These are phyloP conservation scores for Endomychus coccineus DNA, from an alignment of 2,888 invertebrate genomes.

Conservation along the genomic window DNA sequence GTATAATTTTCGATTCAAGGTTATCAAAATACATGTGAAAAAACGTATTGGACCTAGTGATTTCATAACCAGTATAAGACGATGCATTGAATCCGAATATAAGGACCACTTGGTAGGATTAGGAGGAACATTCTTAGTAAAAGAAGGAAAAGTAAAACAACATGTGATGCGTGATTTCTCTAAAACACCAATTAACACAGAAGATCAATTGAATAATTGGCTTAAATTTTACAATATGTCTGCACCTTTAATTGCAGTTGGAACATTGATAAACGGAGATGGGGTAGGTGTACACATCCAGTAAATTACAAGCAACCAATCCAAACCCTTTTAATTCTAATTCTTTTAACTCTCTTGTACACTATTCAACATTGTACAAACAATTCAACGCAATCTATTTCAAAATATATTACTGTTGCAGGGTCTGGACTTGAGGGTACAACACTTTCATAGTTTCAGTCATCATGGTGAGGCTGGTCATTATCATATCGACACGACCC, in stretches of 20 bases:
- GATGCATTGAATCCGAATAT: constrained; percentile 59
- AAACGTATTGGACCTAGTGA: constrained; percentile 67
- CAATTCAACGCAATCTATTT: background rate
- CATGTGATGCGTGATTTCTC: constrained; percentile 98
- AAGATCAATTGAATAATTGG: constrained; percentile 77
- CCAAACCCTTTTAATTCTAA: too few relatives aligned
- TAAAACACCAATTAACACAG: constrained; percentile 58
- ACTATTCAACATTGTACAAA: too few relatives aligned
- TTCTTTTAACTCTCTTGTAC: too few relatives aligned
- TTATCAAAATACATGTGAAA: constrained; percentile 67
- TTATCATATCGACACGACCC: constrained; percentile 93
- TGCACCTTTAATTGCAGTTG: constrained; percentile 81
- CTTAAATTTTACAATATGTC: constrained; percentile 85
- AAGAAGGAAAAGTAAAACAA: constrained; percentile 74
- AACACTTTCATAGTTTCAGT: constrained; percentile 93
- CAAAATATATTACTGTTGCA: constrained; percentile 38
- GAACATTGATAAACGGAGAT: constrained; percentile 80
- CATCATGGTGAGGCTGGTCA: constrained; percentile 83
- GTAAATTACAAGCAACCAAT: background rate
- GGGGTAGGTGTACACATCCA: constrained; percentile 58
- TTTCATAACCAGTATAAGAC: constrained; percentile 73
- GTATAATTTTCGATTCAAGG: too few relatives aligned
- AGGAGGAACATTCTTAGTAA: constrained; percentile 83
- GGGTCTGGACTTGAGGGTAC: constrained; percentile 84
- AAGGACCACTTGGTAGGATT: constrained; percentile 68